Base-by-base conservation (phyloP, 2,888 invertebrate species). In the Cantharis rustica region DNA sequence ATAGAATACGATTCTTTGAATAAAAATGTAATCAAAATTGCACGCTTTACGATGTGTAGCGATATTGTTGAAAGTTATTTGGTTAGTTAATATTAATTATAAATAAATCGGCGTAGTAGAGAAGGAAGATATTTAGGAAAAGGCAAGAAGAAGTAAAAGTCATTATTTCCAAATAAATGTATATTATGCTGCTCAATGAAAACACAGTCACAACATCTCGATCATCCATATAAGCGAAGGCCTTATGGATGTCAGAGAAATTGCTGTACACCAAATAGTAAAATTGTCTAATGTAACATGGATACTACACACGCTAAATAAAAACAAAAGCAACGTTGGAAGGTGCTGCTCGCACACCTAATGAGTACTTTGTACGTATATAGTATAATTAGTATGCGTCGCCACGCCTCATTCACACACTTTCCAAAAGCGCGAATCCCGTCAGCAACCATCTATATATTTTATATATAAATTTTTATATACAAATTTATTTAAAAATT, bases 101-200 rank as follows among this genome's bases (percentile, higher is more conserved):
- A n/a, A n/a, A n/a, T n/a, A n/a, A n/a, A n/a, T n/a, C n/a, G n/a
- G n/a, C n/a, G n/a, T n/a, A n/a, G n/a, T n/a, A n/a, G n/a, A n/a
- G n/a, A n/a, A n/a, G n/a, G n/a, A n/a, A n/a, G n/a, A n/a, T n/a
- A n/a, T n/a, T n/a, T n/a, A n/a, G 16, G n/a, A 68, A n/a, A 23
- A 68, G 23, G 17, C 26, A 1, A 31, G 0, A 17, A n/a, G 4
- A 69, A 61, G 16, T 47, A 27, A 71, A 68, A 71, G 20, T 20
- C n/a, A 13, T 63, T 61, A 82, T 81, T 82, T 88, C 92, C 92
- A 92, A 92, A 92, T 92, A 92, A 92, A 92, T 92, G 92, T 92
- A 92, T 92, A 92, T 92, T 92, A 92, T 91, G 92, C 91, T 91
- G 92, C 91, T 89, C 91, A 92, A 91, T 92, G 90, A 92, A 88